Evolutionary conservation across 2,113 vertebrate species (phyloP).

Genomic region (Lipophrys pholis): DNA sequence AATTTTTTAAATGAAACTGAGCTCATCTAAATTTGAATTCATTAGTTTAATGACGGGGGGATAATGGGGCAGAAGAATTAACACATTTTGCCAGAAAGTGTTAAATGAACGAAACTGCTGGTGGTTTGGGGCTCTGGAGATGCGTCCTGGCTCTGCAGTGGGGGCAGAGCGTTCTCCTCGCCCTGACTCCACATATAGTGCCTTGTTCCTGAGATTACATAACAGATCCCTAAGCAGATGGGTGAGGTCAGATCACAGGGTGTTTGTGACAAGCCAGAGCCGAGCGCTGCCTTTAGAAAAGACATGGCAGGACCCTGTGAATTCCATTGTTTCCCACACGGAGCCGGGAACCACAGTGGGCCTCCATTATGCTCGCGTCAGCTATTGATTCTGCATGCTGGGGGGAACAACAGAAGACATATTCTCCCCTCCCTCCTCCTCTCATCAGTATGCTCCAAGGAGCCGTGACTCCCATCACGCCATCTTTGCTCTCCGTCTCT

Average conservation of each 20-base stretch:
- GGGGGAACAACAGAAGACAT: conserved; percentile 70
- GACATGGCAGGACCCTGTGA: conserved; percentile 47
- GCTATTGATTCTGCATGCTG: conserved; percentile 73
- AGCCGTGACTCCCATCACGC: conserved; percentile 55
- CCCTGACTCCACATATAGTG: conserved; percentile 53
- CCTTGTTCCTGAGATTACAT: conserved; percentile 55
- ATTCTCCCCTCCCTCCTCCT: conserved; percentile 53
- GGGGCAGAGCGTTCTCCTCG: conserved; percentile 23
- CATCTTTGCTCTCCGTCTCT: conserved; percentile 64
- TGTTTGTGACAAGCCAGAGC: conserved; percentile 61
- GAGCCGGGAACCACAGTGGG: conserved; percentile 54
- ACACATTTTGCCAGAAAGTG: conserved; percentile 1
- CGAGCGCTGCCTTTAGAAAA: conserved; percentile 39
- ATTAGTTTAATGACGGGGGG: background rate
- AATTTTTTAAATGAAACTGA: conserved; percentile 8
- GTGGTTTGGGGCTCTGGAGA: conserved; percentile 23
- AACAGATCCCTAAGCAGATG: conserved; percentile 65
- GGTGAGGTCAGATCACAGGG: conserved; percentile 67
- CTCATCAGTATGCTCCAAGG: conserved; percentile 72
- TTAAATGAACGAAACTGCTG: conserved; percentile 6
- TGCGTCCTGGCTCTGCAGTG: background rate
- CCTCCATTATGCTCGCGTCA: conserved; percentile 71
- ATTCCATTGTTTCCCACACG: conserved; percentile 59
- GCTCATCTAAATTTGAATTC: background rate
- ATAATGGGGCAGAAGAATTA: background rate